Conservation (phyloP, 2,888 invertebrate genomes). For the Strigamia maritima region DNA sequence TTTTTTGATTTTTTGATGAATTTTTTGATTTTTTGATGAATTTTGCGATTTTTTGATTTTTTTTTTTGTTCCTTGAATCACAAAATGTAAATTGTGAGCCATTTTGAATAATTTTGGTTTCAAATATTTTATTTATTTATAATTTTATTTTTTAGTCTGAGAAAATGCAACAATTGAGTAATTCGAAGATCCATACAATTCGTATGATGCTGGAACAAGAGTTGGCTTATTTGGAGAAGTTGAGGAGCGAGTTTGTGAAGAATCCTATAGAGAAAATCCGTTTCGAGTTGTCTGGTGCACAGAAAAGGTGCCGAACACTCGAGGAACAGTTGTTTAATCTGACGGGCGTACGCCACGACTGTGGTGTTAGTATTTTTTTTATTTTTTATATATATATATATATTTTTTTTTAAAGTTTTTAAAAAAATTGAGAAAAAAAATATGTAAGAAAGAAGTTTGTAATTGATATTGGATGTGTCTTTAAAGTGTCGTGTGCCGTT, state of each 20-base stretch:
- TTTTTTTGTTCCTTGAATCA: neutral
- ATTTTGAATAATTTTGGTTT: neutral
- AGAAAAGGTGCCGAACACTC: conserved; percentile 61
- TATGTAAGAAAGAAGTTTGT: neutral
- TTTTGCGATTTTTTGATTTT: conserved; percentile 22
- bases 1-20: no score
- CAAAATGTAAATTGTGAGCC: neutral
- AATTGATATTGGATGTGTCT: neutral
- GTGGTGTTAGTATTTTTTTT: conserved; percentile 25
- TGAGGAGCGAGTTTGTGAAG: conserved; percentile 64
- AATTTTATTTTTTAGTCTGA: conserved; percentile 64
- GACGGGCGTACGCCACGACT: conserved; percentile 38
- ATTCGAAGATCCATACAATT: conserved; percentile 77
- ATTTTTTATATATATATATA: no score
- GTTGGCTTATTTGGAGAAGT: conserved; percentile 70
- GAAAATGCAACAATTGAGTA: conserved; percentile 72
- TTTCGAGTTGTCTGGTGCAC: conserved; percentile 60
- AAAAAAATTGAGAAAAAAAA: no score
- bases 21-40: conserved; percentile 21
- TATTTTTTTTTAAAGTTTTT: no score
- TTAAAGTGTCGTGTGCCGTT: neutral
- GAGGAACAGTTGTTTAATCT: conserved; percentile 58
- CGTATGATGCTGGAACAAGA: conserved; percentile 87
- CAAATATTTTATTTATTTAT: neutral
- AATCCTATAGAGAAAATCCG: conserved; percentile 54